phyloP scores from a whole-genome alignment of 2,113 vertebrate genomes.

The Sinocyclocheilus anophthalmus region DNA sequence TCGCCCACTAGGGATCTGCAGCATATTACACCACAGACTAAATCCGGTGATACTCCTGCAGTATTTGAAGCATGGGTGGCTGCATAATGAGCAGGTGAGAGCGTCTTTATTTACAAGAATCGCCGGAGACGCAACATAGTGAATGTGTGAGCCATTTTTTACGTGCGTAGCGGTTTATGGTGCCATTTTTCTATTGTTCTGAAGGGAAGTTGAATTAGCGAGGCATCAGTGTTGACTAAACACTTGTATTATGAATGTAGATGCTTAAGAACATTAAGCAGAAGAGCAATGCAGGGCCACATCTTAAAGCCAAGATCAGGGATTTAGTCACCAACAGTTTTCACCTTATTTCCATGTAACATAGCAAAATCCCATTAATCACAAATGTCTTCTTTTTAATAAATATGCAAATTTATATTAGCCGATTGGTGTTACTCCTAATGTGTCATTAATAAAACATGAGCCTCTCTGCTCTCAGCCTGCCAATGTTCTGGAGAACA shows the following conservation, averaged over 20 bases:
- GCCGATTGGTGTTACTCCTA: conserved; percentile 76
- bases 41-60: conserved; percentile 12
- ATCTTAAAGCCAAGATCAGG: conserved; percentile 50
- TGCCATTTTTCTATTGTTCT: background rate
- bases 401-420: conserved; percentile 80
- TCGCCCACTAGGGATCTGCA: conserved; percentile 27
- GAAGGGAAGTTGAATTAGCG: no score
- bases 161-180: no score
- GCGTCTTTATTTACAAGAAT: background rate
- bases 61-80: conserved; percentile 35
- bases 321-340: conserved; percentile 51
- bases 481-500: conserved; percentile 60
- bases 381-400: conserved; percentile 80
- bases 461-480: conserved; percentile 66
- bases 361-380: conserved; percentile 77
- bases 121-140: background rate
- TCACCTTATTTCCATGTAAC: conserved; percentile 67
- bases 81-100: conserved; percentile 35
- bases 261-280: conserved; percentile 3
- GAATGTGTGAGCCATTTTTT: background rate
- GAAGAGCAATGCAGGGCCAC: background rate
- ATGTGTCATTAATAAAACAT: conserved; percentile 79
- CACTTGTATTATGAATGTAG: background rate
- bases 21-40: conserved; percentile 30
- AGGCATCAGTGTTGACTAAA: background rate